A percentile compares a stretch with the other conserved stretches of the same genome.
phyloP scores from a whole-genome alignment of 2,113 vertebrate genomes.

The Thamnaconus septentrionalis region DNA sequence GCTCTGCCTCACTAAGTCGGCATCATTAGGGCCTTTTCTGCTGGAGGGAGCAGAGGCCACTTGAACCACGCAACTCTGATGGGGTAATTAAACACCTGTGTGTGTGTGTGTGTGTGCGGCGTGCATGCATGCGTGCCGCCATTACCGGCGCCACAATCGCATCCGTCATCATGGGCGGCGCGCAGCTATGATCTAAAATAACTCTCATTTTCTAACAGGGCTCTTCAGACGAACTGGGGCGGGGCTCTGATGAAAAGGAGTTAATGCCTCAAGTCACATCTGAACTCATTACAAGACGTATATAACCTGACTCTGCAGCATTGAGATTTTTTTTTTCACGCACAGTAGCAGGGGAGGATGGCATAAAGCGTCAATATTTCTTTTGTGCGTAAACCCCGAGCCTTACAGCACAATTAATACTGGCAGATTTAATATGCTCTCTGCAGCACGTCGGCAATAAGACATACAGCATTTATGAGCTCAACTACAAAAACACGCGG shows the following conservation, averaged over 20 bases:
- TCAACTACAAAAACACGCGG: slow-evolving; percentile 2
- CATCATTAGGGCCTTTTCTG: slow-evolving; percentile 52
- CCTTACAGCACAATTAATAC: background rate
- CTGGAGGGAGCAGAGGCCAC: slow-evolving; percentile 50
- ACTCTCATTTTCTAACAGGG: slow-evolving; percentile 5
- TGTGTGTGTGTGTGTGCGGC: background rate
- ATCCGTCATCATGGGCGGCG: slow-evolving; percentile 23
- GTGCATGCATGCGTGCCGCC: slow-evolving; percentile 4
- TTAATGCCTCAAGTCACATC: too few relatives aligned
- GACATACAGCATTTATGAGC: slow-evolving; percentile 22
- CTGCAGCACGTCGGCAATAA: slow-evolving; percentile 22
- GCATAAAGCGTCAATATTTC: too few relatives aligned
- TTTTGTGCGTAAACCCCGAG: background rate
- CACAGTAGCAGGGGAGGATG: too few relatives aligned
- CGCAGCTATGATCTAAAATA: slow-evolving; percentile 12
- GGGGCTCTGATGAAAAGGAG: too few relatives aligned
- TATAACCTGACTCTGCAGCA: background rate
- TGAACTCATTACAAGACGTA: background rate
- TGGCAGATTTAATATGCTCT: background rate
- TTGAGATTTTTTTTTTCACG: too few relatives aligned
- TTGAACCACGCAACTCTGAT: slow-evolving; percentile 46
- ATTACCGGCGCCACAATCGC: slow-evolving; percentile 52
- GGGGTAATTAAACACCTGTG: slow-evolving; percentile 73
- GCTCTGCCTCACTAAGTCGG: slow-evolving; percentile 53
- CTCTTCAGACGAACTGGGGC: slow-evolving; percentile 1